A percentile compares a stretch with the other conserved stretches of the same genome.
Evolutionary conservation across 2,797 vertebrate genomes (phyloP).

Genomic region (Poecilia gillii): DNA sequence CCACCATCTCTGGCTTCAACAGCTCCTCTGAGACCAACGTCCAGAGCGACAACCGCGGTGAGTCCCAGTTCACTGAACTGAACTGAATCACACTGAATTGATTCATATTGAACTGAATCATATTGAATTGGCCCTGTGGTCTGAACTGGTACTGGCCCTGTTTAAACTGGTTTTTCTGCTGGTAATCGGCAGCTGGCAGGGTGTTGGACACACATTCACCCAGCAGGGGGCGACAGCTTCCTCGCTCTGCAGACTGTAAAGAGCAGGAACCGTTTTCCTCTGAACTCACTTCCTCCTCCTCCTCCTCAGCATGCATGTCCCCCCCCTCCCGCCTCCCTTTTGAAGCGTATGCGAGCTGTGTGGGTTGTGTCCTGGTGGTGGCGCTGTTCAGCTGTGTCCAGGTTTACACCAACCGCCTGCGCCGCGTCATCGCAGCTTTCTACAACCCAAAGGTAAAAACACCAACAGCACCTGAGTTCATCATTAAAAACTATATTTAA

Average conservation of each 20-base stretch:
- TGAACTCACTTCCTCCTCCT: not conserved
- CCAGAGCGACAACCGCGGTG: slow-evolving; percentile 81
- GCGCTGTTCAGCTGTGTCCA: slow-evolving; percentile 81
- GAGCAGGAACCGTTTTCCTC: not conserved
- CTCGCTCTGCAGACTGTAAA: not conserved
- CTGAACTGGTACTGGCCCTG: not conserved
- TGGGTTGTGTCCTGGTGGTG: slow-evolving; percentile 64
- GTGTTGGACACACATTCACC: not conserved
- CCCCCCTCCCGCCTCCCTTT: slow-evolving; percentile 66
- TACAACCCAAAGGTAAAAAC: slow-evolving; percentile 84
- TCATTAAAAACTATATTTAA: no score
- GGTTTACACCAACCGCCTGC: slow-evolving; percentile 85
- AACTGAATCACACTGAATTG: not conserved
- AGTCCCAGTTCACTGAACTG: slow-evolving; percentile 24
- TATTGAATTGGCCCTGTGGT: not conserved
- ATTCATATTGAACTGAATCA: not conserved
- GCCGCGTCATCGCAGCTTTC: slow-evolving; percentile 82
- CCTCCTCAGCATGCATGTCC: slow-evolving; percentile 80
- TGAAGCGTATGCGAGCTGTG: slow-evolving; percentile 67
- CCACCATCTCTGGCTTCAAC: slow-evolving; percentile 86
- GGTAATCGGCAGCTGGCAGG: not conserved
- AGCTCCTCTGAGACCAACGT: slow-evolving; percentile 70
- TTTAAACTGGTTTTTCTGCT: not conserved
- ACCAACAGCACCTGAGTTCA: no score
- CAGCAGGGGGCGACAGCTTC: slow-evolving; percentile 22